Evolutionary conservation across 2,888 invertebrate species (phyloP), one percentile per base, ranked within the genome.

Genomic region (Ernsta delagoae): DNA sequence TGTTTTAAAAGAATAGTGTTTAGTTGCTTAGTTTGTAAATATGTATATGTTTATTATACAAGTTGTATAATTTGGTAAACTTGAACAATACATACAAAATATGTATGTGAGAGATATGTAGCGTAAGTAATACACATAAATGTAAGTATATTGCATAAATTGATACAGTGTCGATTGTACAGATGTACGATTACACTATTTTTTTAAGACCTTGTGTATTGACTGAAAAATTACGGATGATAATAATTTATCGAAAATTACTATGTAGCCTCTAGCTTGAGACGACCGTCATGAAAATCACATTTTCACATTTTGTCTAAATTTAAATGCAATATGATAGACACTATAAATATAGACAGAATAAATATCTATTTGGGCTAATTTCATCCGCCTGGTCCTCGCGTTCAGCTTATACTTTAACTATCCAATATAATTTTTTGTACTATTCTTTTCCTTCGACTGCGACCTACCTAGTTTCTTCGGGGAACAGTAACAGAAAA

Each of bases 341-440:
- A 83, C 82, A 83, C 83, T 87, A 87, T 81, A 84, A 85, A 87
- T 86, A 87, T 85, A 85, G 85, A 84, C 84, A 88, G 87, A 88
- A 91, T 89, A 90, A 87, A 88, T 88, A 89, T 90, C 83, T 85
- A 88, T 84, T 83, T 84, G 87, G 84, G 85, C 88, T 87, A 85
- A 83, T 83, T 83, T 81, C 78, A 82, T 84, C 83, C 83, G 87
- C 85, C 84, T 90, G 92, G 92, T 92, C 92, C 92, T 84, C 91
- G 83, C 82, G 86, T 86, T 86, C 85, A 85, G 84, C 88, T 90
- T 88, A 89, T 83, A 83, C 80, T 85, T 85, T 84, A 89, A 83
- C 86, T 86, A 90, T 83, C 87, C 84, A 84, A 86, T 85, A 84
- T 83, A 82, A 76, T 81, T 81, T 78, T 91, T 92, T 92, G 92